phyloP scores from a whole-genome alignment of 2,113 vertebrate genomes.

The Rhinichthys klamathensis region DNA sequence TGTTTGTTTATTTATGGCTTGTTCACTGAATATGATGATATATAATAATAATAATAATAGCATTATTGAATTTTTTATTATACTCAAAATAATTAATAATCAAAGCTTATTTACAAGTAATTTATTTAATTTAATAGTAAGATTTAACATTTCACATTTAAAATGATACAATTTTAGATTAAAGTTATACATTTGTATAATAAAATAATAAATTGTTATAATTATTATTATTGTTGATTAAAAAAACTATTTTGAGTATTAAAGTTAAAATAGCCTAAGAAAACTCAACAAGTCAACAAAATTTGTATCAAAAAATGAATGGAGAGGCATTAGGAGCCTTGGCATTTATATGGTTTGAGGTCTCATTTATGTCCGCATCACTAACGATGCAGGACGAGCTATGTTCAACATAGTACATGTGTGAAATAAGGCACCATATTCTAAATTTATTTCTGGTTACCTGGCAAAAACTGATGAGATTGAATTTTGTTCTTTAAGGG shows the following conservation, averaged over 20 bases:
- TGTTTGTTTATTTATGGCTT: not conserved
- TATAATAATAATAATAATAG: not conserved
- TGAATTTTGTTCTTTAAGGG: not conserved
- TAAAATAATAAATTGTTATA: too few species aligned
- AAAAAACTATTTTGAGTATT: not conserved
- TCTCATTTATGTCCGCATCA: not conserved
- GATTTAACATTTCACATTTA: not conserved
- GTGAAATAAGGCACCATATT: constrained; percentile 5
- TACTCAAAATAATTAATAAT: too few species aligned
- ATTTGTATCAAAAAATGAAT: not conserved
- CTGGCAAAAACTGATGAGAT: not conserved
- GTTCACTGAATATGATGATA: not conserved
- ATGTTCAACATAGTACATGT: not conserved
- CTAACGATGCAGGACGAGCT: not conserved
- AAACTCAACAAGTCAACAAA: too few species aligned
- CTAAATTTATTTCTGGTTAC: constrained; percentile 30
- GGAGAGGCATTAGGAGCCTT: not conserved
- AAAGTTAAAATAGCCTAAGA: not conserved
- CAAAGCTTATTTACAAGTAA: too few species aligned
- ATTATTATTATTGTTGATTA: not conserved
- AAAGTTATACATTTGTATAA: not conserved
- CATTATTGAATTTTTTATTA: not conserved
- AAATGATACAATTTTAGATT: not conserved
- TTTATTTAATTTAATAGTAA: not conserved
- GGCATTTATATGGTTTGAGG: not conserved